Evolutionary conservation across 2,888 invertebrate species (phyloP).

Genomic region (Hyalella azteca): DNA sequence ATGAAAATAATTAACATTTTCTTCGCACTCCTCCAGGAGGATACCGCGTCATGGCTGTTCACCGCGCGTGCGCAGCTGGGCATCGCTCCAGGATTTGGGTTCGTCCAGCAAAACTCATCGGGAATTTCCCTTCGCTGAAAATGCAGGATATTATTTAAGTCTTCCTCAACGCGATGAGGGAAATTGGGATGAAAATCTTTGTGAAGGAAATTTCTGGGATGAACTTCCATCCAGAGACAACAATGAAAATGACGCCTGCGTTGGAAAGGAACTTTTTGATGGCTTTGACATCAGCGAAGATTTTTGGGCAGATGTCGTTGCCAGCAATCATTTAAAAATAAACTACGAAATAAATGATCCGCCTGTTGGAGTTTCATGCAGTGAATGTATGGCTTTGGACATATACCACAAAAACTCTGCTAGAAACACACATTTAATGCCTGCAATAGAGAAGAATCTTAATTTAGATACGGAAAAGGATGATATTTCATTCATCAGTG

Average conservation of each 20-base stretch:
- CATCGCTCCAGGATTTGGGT: background rate
- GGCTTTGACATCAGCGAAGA: background rate
- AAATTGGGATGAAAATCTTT: background rate
- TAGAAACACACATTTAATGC: background rate
- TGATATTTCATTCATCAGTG: background rate
- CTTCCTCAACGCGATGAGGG: background rate
- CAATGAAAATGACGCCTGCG: background rate
- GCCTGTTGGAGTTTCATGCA: no score
- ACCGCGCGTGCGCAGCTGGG: background rate
- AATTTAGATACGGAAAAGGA: background rate
- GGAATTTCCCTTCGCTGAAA: background rate
- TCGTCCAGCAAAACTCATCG: background rate
- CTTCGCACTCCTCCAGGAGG: background rate
- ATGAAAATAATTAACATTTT: background rate
- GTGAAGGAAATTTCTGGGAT: background rate
- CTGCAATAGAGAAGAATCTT: no score
- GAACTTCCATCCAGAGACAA: background rate
- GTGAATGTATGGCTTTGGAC: background rate
- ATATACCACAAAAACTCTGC: background rate
- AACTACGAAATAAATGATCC: background rate
- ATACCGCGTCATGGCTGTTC: background rate
- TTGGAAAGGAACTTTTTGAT: background rate
- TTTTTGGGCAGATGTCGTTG: background rate
- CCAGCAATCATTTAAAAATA: background rate
- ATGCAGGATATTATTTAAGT: background rate